phyloP scores from a whole-genome alignment of 2,888 invertebrate species.

The Plemyria rubiginata region DNA sequence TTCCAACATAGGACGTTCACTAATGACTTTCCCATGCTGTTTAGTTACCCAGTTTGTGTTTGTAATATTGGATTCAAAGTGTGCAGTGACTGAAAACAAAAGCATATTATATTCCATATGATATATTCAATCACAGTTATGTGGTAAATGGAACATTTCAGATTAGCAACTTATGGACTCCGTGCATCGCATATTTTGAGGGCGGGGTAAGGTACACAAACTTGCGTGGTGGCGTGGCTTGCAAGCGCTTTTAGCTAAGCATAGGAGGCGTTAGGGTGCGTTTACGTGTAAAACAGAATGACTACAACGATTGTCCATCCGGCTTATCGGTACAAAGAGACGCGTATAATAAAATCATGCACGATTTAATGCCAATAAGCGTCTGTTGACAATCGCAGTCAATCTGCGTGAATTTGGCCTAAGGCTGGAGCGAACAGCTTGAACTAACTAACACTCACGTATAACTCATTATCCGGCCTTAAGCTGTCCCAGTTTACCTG shows the following conservation, averaged over 20 bases:
- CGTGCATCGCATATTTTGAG: slow-evolving; percentile 33
- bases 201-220: slow-evolving; percentile 32
- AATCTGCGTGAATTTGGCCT: slow-evolving; percentile 36
- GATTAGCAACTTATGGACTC: slow-evolving; percentile 19
- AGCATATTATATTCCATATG: slow-evolving; percentile 32
- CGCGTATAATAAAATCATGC: slow-evolving; percentile 2
- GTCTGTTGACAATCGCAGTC: slow-evolving; percentile 49
- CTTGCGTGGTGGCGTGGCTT: slow-evolving; percentile 39
- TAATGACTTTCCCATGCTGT: slow-evolving; percentile 16
- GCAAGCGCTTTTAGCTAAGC: slow-evolving; percentile 49
- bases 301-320: slow-evolving; percentile 13
- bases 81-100: slow-evolving; percentile 32
- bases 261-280: slow-evolving; percentile 27
- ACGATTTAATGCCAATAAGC: slow-evolving; percentile 14
- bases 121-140: slow-evolving; percentile 31
- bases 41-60: slow-evolving; percentile 3
- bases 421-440: slow-evolving; percentile 59
- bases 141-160: slow-evolving; percentile 19
- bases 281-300: slow-evolving; percentile 13
- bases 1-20: neutral
- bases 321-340: slow-evolving; percentile 6
- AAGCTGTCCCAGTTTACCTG: slow-evolving; percentile 85
- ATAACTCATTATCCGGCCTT: slow-evolving; percentile 84
- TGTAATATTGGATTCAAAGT: slow-evolving; percentile 17
- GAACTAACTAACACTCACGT: slow-evolving; percentile 77